Conservation (phyloP, 92 coral and sea anemone genomes). For the Parazoanthus darwini region DNA sequence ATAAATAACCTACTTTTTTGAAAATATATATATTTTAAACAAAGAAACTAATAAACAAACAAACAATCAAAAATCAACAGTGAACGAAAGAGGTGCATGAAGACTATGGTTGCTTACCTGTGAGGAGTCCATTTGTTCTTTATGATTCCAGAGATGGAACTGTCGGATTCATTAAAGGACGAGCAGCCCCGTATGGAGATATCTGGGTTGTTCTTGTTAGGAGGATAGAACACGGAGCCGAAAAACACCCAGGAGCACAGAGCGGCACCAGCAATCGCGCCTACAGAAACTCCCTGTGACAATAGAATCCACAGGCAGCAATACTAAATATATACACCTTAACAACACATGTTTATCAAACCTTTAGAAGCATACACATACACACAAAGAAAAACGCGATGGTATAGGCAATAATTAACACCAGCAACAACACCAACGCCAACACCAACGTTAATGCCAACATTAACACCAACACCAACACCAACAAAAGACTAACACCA, state of each 20-base stretch:
- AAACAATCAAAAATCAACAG: background rate
- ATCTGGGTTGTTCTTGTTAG: slow-evolving; percentile 8
- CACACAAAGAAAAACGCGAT: no score
- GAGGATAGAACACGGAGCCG: slow-evolving; percentile 33
- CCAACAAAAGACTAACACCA: no score
- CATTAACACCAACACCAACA: no score
- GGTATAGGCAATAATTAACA: no score
- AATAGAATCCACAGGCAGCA: background rate
- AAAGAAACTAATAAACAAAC: background rate
- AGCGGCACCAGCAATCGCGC: background rate
- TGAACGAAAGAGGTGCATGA: background rate
- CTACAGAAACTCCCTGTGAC: slow-evolving; percentile 4
- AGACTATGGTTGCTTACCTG: background rate
- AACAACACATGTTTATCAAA: no score
- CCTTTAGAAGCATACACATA: no score
- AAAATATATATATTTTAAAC: no score
- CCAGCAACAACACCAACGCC: no score
- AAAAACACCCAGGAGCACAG: background rate
- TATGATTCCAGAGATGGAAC: slow-evolving; percentile 8
- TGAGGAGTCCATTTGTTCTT: background rate
- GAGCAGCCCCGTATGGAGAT: background rate
- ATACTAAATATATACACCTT: no score
- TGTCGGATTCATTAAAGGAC: background rate
- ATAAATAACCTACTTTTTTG: no score
- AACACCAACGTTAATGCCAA: no score